phyloP scores from a whole-genome alignment of 2,797 vertebrate species.

The Glyptemys insculpta region DNA sequence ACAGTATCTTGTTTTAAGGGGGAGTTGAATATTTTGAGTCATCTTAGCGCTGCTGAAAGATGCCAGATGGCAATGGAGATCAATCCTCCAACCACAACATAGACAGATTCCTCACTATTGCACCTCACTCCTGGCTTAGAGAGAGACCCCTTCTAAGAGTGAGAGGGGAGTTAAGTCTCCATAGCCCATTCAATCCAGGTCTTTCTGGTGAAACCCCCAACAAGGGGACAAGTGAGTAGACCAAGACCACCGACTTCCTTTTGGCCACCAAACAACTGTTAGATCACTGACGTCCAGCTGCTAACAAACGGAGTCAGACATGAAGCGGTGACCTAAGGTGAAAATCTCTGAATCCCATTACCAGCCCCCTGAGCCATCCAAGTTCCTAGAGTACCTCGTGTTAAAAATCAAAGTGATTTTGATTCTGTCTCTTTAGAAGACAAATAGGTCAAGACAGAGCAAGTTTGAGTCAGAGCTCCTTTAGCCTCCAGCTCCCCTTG shows the following conservation, averaged over 20 bases:
- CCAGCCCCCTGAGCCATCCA: neutral
- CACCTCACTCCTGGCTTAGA: neutral
- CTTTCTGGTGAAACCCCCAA: neutral
- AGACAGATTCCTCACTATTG: neutral
- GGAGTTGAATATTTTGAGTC: neutral
- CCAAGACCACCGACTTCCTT: neutral
- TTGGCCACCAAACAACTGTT: accelerated
- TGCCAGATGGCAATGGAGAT: neutral
- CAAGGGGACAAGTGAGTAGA: neutral
- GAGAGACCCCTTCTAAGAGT: neutral
- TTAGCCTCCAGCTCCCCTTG: neutral
- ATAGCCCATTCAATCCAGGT: neutral
- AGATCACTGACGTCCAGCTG: neutral
- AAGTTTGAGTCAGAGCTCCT: neutral
- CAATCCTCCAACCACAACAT: neutral
- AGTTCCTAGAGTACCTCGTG: neutral
- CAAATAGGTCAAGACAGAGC: neutral
- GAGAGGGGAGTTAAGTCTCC: neutral
- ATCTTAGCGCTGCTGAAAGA: neutral
- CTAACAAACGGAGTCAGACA: neutral
- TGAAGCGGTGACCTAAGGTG: neutral
- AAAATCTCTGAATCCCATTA: neutral
- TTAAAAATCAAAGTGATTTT: neutral
- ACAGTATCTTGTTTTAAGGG: neutral
- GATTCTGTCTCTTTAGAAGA: neutral